Base-by-base conservation (phyloP, 2,888 invertebrate species). In the Cephonodes hylas region DNA sequence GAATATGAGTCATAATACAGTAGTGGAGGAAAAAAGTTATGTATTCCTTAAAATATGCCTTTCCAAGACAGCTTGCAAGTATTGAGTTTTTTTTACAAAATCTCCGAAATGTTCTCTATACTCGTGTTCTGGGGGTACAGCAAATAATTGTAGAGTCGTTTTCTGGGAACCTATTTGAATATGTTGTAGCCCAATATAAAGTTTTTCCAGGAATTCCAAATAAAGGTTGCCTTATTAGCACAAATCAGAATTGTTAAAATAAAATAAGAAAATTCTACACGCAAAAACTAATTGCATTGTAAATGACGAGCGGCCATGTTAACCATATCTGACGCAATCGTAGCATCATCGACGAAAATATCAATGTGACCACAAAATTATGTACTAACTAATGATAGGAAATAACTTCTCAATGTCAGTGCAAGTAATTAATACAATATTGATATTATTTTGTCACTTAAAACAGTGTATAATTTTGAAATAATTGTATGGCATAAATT, bases 331-430 rank as follows among this genome's bases (percentile, higher is more conserved):
- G 42, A 59, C 23, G 58, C 31, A 58, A 59, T 20, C 34, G 15
- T 48, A 18, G 48, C 27, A 59, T 42, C 22, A 20, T 58, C 45
- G 10, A 48, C 38, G 8, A 58, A 46, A 61, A 61, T 45, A 62
- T 25, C 18, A 7, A 5, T 42, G 58, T 20, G 34, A 62, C 23
- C 59, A 42, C 48, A 59, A 59, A 62, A 59, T 69, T 58, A 61
- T 63, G 58, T 69, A 69, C 63, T 27, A 20, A 31, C n/a, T 23
- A 27, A 27, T 22, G 45, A 22, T 62, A 46, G 13, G 27, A 7
- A 2, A 44, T 20, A 18, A 48, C 15, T 25, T 18, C n/a, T 6
- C 2, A 53, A 34, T 38, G 45, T 46, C 22, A 38, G 1, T 6
- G 23, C 15, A 22, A 34, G 42, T 53, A 38, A 42, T 13, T 13